phyloP scores from a whole-genome alignment of 2,113 vertebrate species.

The Onychostruthus taczanowskii region DNA sequence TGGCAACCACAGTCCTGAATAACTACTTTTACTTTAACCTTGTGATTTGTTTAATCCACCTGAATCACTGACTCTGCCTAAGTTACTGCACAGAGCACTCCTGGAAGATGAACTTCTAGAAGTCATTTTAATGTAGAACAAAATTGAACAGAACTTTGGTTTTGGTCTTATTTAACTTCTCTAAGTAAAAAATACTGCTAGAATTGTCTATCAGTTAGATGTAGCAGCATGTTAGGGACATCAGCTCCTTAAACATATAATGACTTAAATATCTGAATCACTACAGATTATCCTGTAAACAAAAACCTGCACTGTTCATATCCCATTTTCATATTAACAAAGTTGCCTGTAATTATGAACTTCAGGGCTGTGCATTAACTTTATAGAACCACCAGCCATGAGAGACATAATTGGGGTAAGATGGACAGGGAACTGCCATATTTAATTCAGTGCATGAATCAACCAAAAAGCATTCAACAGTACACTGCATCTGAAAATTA shows the following conservation, averaged over 20 bases:
- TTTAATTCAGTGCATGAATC: not conserved
- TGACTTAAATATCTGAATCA: not conserved
- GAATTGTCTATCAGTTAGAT: not conserved
- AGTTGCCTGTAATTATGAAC: not conserved
- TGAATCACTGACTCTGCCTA: not conserved
- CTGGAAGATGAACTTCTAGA: not conserved
- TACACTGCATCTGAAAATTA: not conserved
- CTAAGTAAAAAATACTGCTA: not conserved
- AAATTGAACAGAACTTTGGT: not conserved
- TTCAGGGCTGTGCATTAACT: not conserved
- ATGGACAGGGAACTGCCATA: not conserved
- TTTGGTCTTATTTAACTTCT: not conserved
- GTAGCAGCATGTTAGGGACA: not conserved
- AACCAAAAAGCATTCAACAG: not conserved
- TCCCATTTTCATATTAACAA: not conserved
- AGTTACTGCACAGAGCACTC: not conserved
- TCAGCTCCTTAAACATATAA: not conserved
- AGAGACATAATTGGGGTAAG: not conserved
- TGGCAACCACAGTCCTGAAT: not conserved
- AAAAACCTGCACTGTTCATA: not conserved
- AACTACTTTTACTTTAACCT: not conserved
- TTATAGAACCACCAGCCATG: not conserved
- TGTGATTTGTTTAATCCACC: not conserved
- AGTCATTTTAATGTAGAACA: not conserved
- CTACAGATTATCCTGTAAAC: not conserved